phyloP scores from a whole-genome alignment of 64 coral and sea anemone species.

The Cladopsammia gracilis region DNA sequence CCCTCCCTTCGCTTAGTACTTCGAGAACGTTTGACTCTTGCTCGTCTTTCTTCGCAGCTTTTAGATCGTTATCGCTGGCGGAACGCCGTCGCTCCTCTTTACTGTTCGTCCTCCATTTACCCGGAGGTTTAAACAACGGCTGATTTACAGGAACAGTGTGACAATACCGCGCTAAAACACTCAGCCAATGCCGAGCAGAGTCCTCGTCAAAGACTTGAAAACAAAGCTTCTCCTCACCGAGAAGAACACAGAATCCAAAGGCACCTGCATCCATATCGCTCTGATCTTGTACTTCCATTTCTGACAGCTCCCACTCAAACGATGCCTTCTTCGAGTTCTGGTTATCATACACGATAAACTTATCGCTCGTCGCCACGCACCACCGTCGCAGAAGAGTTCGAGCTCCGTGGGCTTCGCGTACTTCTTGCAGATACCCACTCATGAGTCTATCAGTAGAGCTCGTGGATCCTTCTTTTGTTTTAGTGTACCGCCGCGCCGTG shows the following conservation, averaged over 20 bases:
- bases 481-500: neutral
- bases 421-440: slow-evolving; percentile 83
- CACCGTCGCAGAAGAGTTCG: slow-evolving; percentile 61
- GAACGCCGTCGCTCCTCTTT: slow-evolving; percentile 31
- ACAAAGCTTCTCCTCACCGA: slow-evolving; percentile 4
- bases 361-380: slow-evolving; percentile 88
- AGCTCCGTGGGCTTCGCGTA: slow-evolving; percentile 52
- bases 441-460: slow-evolving; percentile 78
- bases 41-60: neutral
- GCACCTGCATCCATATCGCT: slow-evolving; percentile 17
- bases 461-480: slow-evolving; percentile 55
- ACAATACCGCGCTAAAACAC: slow-evolving; percentile 82
- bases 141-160: slow-evolving; percentile 12
- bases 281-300: slow-evolving; percentile 48
- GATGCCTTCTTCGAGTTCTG: slow-evolving; percentile 61
- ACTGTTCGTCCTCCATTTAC: neutral
- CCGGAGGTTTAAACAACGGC: slow-evolving; percentile 19
- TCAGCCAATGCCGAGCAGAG: slow-evolving; percentile 77
- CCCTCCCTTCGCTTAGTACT: slow-evolving; percentile 89
- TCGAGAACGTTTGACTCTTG: slow-evolving; percentile 36
- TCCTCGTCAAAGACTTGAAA: slow-evolving; percentile 58
- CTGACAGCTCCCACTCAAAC: slow-evolving; percentile 65
- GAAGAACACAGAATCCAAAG: slow-evolving; percentile 70
- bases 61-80: slow-evolving; percentile 81
- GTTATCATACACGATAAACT: slow-evolving; percentile 74